A percentile compares a stretch with the other conserved stretches of the same genome.
Conservation (phyloP, 35 echinoderm and acorn worm genomes). For the Nesometra sesokonis region DNA sequence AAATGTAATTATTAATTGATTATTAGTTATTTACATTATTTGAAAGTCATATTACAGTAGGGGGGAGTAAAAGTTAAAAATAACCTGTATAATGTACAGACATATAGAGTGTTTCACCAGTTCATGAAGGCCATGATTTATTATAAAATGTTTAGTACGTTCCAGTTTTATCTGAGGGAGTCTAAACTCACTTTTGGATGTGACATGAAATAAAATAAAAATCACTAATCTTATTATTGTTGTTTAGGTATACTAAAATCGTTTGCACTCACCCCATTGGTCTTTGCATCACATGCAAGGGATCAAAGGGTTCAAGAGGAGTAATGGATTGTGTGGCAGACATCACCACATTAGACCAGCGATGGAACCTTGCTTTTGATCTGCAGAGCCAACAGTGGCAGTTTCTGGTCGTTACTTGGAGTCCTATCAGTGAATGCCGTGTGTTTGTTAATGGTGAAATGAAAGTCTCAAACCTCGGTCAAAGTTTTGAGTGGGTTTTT, state of each 20-base stretch:
- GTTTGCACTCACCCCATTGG: background rate
- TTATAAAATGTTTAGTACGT: no score
- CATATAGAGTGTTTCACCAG: no score
- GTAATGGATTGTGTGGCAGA: background rate
- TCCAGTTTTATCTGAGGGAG: no score
- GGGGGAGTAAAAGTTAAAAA: no score
- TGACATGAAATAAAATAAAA: no score
- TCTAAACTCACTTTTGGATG: no score
- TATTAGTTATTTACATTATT: no score
- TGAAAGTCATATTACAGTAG: no score
- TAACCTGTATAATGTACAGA: no score
- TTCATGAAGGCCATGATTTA: no score
- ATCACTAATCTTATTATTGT: background rate
- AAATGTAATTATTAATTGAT: no score
- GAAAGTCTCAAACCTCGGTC: background rate
- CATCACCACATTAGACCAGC: background rate
- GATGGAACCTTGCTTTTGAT: background rate
- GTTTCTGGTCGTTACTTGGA: background rate
- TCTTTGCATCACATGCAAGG: background rate
- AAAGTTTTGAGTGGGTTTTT: background rate
- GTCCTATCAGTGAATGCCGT: background rate
- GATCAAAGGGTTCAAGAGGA: background rate
- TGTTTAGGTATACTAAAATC: background rate
- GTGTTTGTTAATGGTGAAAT: background rate
- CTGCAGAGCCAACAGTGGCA: background rate